Evolutionary conservation across 2,113 vertebrate genomes (phyloP), one percentile per base, ranked within the genome.

Genomic region (Myrmecobius fasciatus): DNA sequence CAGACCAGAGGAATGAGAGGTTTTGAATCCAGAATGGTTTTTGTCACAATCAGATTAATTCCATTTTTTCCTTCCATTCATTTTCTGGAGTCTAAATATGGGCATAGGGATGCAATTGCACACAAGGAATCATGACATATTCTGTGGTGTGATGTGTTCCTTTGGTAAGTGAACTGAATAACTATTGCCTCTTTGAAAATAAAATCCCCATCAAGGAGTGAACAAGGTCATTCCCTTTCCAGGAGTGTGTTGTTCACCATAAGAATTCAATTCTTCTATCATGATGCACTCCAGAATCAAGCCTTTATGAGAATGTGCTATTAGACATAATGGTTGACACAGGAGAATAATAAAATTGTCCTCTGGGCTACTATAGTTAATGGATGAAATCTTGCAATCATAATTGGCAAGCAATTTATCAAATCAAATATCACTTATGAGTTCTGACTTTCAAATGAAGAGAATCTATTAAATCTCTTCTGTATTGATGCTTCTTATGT

Each of bases 11-110:
- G 96, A 97, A 97, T 94, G 89, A 97, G 93, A 88, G 92, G 90
- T 51, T 97, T 96, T 95, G 92, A 93, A 36, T 97, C 91, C 36
- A 54, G 67, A 96, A 94, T 53, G 92, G 51, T 97, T 97, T 95
- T 92, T 96, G 75, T 92, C 93, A 51, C 94, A 97, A 96, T 98
- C 95, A 94, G 92, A 94, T 96, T 97, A 97, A 98, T 98, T 97
- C 54, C 53, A 93, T 96, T 95, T 97, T 97, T 97, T 95, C 90
- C 94, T 92, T 90, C 51, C 88, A 94, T 48, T 93, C 91, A 91
- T 54, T 91, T 97, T 97, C 52, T 95, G 95, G 46, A 97, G 95
- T 95, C 95, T 93, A 97, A 97, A 97, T 92, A 96, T 92, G 52
- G 8, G 26, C 91, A 93, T 89, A 94, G 88, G 43, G 93, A 97